These are phyloP conservation scores for Clarias platycephalus DNA, from an alignment of 2,797 vertebrate genomes.

Conservation along the genomic window DNA sequence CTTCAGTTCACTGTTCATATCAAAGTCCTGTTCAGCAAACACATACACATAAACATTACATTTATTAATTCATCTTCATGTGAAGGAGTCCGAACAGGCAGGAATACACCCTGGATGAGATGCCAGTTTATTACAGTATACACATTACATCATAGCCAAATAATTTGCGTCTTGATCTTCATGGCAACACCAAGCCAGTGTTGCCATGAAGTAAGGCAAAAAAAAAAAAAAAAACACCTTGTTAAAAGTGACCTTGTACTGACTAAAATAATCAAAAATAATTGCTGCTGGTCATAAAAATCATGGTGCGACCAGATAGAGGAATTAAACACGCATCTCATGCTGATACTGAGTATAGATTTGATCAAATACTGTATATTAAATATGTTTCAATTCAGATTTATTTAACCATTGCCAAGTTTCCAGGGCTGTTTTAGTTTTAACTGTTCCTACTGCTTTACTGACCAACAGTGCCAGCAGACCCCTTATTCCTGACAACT, in stretches of 20 bases:
- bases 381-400: background rate
- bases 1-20: slow-evolving; percentile 88
- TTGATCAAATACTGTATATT: background rate
- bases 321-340: background rate
- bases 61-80: background rate
- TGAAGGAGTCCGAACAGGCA: background rate
- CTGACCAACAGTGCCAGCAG: background rate
- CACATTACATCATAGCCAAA: background rate
- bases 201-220: no score
- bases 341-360: background rate
- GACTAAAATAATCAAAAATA: background rate
- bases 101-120: background rate
- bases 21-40: slow-evolving; percentile 86
- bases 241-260: background rate
- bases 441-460: background rate
- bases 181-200: no score
- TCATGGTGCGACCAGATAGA: background rate
- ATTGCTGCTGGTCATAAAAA: background rate
- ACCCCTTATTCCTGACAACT: background rate
- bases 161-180: background rate
- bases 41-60: background rate
- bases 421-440: background rate
- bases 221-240: background rate
- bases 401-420: background rate
- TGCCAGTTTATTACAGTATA: background rate